Evolutionary conservation across 2,113 vertebrate genomes (phyloP), one percentile per base, ranked within the genome.

Genomic region (Takifugu bimaculatus): DNA sequence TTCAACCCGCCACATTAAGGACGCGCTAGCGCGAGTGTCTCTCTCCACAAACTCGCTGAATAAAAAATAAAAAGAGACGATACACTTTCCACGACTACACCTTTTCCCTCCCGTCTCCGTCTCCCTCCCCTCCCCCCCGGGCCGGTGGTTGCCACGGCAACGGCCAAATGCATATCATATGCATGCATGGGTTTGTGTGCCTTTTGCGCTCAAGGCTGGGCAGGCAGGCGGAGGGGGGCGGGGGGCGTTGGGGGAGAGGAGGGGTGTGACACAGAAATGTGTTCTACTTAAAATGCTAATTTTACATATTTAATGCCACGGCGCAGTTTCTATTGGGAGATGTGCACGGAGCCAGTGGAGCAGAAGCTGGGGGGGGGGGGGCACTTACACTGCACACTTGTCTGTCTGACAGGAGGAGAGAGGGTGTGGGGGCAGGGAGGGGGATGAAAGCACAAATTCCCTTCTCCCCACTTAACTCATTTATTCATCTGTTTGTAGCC

Each of bases 151-250:
- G 88, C 90, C 90, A 92, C 93, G 92, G 92, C 87, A 91, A 92
- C 91, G 92, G 90, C 91, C 91, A 92, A 91, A 91, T 92, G 91
- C 92, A 92, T 85, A 83, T 93, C 85, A 88, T 91, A 93, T 70
- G 92, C 93, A 92, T 94, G 93, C 91, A 88, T 93, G 92, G 76
- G 72, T 90, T 82, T 88, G 85, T 81, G 84, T 89, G 70, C 68
- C 76, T 83, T 80, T 74, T 77, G 80, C 11, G 91, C 90, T 91
- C 77, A 26, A 48, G 91, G 91, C 90, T 77, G 76, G 77, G 75
- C 72, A n/a, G n/a, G 78, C 68, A 54, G 78, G 82, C 61, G 56
- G 68, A 60, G 73, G 55, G 68, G 73, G 55, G 68, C 10, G 49
- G 10, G 49, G 3, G 49, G 4, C 15, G 3, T n/a, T 0, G 49